These are phyloP conservation scores for Cynopterus sphinx DNA, from an alignment of 2,797 vertebrate genomes.

Conservation along the genomic window DNA sequence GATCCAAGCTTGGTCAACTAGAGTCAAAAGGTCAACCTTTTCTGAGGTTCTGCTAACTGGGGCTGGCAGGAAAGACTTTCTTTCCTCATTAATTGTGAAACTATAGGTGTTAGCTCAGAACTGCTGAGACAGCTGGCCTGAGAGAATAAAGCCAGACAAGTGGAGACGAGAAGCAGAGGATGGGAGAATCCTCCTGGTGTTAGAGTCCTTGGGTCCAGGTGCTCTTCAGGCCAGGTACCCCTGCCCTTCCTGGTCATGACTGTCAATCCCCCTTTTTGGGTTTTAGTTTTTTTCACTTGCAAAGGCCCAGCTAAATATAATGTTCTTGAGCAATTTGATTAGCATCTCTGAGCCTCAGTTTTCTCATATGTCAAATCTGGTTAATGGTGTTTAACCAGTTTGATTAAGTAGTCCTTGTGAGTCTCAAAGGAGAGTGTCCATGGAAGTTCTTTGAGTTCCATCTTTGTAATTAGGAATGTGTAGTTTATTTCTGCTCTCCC, in stretches of 20 bases:
- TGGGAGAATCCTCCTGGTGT: not conserved
- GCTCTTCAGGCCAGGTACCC: not conserved
- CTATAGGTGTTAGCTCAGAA: not conserved
- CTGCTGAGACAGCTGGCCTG: not conserved
- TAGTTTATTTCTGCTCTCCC: not conserved
- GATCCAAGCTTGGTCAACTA: not conserved
- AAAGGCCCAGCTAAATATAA: not conserved
- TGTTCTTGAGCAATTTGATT: not conserved
- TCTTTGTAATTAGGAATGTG: not conserved
- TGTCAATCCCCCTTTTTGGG: not conserved
- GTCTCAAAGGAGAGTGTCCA: not conserved
- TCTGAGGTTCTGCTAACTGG: not conserved
- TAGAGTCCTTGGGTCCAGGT: not conserved
- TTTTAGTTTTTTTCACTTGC: not conserved
- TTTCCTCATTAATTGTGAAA: not conserved
- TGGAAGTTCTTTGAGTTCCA: not conserved
- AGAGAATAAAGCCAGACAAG: not conserved
- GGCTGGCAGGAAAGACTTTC: not conserved
- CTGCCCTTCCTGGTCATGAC: not conserved
- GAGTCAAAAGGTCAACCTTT: not conserved
- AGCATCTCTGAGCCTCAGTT: not conserved
- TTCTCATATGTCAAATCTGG: not conserved
- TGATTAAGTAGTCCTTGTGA: not conserved
- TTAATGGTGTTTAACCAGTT: not conserved
- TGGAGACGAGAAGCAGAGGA: not conserved